Conservation (phyloP, 1,140 invertebrate species). For the Drosophila pseudoananassae region DNA sequence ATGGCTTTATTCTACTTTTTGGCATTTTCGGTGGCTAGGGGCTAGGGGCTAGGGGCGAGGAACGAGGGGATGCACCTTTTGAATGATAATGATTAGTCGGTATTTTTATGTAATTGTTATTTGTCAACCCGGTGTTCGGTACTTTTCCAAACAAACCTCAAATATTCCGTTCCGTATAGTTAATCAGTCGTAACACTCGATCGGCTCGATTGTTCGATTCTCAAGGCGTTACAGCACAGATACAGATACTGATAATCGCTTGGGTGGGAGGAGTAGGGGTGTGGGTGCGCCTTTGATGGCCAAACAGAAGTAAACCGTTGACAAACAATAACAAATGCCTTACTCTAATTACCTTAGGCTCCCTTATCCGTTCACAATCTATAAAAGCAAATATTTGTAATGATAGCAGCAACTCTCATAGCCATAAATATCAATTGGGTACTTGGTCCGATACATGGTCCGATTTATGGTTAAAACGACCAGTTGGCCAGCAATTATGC, state of each 20-base stretch:
- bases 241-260: neutral
- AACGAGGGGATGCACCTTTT: neutral
- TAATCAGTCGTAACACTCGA: slow-evolving; percentile 45
- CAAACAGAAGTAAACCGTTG: slow-evolving; percentile 35
- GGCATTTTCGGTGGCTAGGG: slow-evolving; percentile 33
- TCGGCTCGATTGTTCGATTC: slow-evolving; percentile 25
- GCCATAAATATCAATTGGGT: slow-evolving; percentile 42
- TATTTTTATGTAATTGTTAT: slow-evolving; percentile 31
- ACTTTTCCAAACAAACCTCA: slow-evolving; percentile 35
- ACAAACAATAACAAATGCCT: slow-evolving; percentile 34
- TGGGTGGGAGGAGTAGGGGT: neutral
- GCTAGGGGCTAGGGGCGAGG: neutral
- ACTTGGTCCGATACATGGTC: slow-evolving; percentile 11
- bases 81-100: slow-evolving; percentile 7
- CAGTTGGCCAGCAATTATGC: slow-evolving; percentile 19
- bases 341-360: slow-evolving; percentile 49
- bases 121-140: slow-evolving; percentile 29
- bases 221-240: slow-evolving; percentile 25
- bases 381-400: slow-evolving; percentile 58
- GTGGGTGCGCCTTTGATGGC: slow-evolving; percentile 12
- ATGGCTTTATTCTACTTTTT: slow-evolving; percentile 44
- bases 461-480: neutral
- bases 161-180: slow-evolving; percentile 34
- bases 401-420: slow-evolving; percentile 30
- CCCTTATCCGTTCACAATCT: slow-evolving; percentile 49